These are phyloP conservation scores for Xiphorhynchus erythropygius DNA, from an alignment of 2,797 vertebrate genomes.

Conservation along the genomic window DNA sequence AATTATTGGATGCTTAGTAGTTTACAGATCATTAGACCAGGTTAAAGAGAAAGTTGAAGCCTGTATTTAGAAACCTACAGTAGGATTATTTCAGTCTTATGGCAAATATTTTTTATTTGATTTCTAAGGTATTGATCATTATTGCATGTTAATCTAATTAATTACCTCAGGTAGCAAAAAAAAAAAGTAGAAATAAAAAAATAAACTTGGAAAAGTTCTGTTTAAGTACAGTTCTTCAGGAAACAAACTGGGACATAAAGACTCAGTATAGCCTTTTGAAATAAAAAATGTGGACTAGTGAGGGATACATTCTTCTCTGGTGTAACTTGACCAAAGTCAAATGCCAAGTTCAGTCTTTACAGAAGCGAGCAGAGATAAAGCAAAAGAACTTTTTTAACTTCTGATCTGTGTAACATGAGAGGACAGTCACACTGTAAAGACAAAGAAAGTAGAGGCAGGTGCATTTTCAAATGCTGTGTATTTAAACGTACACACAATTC, in stretches of 20 bases:
- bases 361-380: neutral
- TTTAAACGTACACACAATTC: neutral
- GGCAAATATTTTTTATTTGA: neutral
- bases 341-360: neutral
- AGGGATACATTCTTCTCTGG: neutral
- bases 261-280: neutral
- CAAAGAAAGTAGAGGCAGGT: neutral
- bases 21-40: neutral
- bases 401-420: neutral
- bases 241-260: neutral
- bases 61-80: neutral
- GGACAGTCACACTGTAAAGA: neutral
- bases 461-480: neutral
- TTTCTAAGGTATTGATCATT: neutral
- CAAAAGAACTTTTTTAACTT: neutral
- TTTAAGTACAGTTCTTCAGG: neutral
- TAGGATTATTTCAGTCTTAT: neutral
- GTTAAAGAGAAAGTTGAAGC: neutral
- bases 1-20: constrained; percentile 20
- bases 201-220: neutral
- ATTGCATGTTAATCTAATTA: neutral
- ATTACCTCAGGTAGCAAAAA: neutral
- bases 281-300: neutral
- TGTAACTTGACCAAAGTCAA: neutral
- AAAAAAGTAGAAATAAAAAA: neutral